Conservation (phyloP, 2,888 invertebrate species). For the Macrosiphum euphorbiae region DNA sequence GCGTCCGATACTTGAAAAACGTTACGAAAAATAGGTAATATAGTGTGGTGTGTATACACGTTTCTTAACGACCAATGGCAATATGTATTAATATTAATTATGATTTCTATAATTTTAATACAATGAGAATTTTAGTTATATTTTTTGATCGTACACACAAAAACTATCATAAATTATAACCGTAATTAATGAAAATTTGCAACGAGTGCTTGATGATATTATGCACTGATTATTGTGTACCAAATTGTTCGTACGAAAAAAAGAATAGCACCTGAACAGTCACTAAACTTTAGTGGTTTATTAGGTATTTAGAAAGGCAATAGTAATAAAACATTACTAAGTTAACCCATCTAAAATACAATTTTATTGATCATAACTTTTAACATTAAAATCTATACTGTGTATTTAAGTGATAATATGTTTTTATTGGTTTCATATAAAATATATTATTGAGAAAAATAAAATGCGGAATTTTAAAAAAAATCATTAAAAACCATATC, state of each 20-base stretch:
- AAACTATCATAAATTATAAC: background rate
- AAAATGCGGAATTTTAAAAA: background rate
- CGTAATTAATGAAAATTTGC: background rate
- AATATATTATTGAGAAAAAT: background rate
- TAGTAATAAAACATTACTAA: no score
- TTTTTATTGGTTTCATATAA: background rate
- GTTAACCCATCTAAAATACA: background rate
- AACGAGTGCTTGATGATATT: background rate
- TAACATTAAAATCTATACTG: background rate
- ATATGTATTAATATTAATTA: background rate
- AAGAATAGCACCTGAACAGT: no score
- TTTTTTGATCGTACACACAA: background rate
- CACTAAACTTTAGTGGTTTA: no score
- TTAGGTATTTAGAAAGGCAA: no score
- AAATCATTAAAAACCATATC: background rate
- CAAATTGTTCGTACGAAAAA: background rate
- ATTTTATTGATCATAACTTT: background rate
- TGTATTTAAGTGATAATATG: background rate
- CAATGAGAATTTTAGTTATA: background rate
- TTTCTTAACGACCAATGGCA: background rate
- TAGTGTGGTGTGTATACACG: background rate
- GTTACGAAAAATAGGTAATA: background rate
- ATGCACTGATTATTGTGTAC: background rate
- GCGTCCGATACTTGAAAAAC: background rate
- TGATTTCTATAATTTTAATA: background rate